Evolutionary conservation across 1,140 invertebrate genomes (phyloP).

Genomic region (Trachymyrmex cornetzi): DNA sequence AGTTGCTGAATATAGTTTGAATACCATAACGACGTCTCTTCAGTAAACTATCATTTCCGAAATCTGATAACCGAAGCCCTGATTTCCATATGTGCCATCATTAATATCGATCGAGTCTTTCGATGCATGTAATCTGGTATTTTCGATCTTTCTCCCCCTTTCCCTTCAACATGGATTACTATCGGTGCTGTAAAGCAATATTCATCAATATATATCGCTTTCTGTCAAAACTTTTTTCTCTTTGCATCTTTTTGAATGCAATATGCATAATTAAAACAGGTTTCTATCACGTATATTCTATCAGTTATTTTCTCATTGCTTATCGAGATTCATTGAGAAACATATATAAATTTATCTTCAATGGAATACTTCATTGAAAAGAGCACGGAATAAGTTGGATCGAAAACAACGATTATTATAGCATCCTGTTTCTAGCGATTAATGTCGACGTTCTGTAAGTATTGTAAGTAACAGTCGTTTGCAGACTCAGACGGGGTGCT

Average conservation of each 20-base stretch:
- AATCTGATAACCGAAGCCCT: conserved; percentile 29
- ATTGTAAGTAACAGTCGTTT: neutral
- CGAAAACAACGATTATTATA: neutral
- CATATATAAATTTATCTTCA: neutral
- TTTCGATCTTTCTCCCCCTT: conserved; percentile 7
- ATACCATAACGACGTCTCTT: conserved; percentile 19
- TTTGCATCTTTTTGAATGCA: neutral
- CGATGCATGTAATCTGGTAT: conserved; percentile 16
- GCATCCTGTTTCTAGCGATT: neutral
- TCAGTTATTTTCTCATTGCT: neutral
- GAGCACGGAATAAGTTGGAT: neutral
- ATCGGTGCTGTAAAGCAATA: conserved; percentile 8
- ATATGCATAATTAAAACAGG: conserved; percentile 33
- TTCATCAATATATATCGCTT: conserved; percentile 32
- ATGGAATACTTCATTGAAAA: neutral
- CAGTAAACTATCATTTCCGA: conserved; percentile 31
- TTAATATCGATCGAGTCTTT: conserved; percentile 28
- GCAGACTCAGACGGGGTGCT: neutral
- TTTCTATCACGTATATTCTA: conserved; percentile 11
- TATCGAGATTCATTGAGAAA: conserved; percentile 19
- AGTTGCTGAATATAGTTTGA: neutral
- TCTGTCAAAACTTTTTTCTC: neutral
- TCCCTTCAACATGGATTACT: neutral
- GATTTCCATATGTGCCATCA: conserved; percentile 31
- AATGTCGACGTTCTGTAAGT: neutral